Evolutionary conservation across 2,888 invertebrate species (phyloP).

Genomic region (Lutraria lutraria): DNA sequence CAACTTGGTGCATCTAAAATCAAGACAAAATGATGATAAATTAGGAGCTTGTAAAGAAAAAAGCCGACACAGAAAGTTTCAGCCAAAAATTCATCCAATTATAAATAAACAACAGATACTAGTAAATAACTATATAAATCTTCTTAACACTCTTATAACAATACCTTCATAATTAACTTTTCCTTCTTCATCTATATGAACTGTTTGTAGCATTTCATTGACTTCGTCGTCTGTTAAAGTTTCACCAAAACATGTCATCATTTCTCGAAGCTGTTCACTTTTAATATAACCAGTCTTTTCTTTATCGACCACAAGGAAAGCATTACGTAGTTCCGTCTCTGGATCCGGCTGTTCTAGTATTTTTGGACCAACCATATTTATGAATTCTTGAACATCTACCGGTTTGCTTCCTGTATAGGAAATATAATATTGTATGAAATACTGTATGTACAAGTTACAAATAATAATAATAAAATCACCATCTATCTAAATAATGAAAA

Average conservation of each 20-base stretch:
- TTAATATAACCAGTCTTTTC: slow-evolving; percentile 10
- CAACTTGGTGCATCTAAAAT: too few relatives aligned
- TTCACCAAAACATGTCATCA: slow-evolving; percentile 16
- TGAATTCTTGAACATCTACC: neutral
- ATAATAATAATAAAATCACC: too few relatives aligned
- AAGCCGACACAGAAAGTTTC: too few relatives aligned
- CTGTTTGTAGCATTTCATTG: slow-evolving; percentile 9
- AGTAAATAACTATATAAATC: too few relatives aligned
- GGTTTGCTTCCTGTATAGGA: neutral
- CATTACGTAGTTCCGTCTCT: slow-evolving; percentile 5
- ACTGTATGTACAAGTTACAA: too few relatives aligned
- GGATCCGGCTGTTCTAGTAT: slow-evolving; percentile 7
- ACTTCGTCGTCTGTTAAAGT: slow-evolving; percentile 4
- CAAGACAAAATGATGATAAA: too few relatives aligned
- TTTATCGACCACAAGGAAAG: slow-evolving; percentile 10
- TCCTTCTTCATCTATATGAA: neutral
- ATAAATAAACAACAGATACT: too few relatives aligned
- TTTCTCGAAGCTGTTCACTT: neutral
- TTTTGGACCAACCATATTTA: neutral
- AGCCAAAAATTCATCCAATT: too few relatives aligned
- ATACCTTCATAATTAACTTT: slow-evolving; percentile 17
- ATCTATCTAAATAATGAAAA: too few relatives aligned
- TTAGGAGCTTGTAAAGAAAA: too few relatives aligned
- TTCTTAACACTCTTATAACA: too few relatives aligned
- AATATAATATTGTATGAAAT: neutral